Percentiles rank a stretch among this genome's conserved stretches.
These are phyloP conservation scores for Podotricha telesiphe DNA, from an alignment of 2,888 invertebrate genomes.

Conservation along the genomic window DNA sequence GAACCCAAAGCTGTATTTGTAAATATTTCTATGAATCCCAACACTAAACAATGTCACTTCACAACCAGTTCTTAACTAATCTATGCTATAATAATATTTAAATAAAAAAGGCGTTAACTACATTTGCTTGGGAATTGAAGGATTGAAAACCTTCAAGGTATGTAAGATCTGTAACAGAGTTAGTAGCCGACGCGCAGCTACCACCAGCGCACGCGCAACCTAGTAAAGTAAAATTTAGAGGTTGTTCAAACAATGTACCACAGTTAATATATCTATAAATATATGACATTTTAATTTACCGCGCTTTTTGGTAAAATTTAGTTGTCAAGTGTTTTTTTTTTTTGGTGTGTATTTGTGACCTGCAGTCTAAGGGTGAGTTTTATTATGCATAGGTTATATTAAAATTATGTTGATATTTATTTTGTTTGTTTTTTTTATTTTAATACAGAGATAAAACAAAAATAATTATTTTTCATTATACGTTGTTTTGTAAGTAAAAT, in stretches of 20 bases:
- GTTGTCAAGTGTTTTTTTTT: slow-evolving; percentile 50
- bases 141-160: slow-evolving; percentile 69
- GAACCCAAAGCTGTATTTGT: too few species aligned
- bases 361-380: slow-evolving; percentile 56
- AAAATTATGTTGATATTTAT: background rate
- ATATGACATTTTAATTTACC: slow-evolving; percentile 59
- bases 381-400: slow-evolving; percentile 3
- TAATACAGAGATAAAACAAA: too few species aligned
- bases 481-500: too few species aligned
- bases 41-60: too few species aligned
- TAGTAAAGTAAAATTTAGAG: slow-evolving; percentile 65
- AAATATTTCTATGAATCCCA: too few species aligned
- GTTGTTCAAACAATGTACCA: slow-evolving; percentile 54
- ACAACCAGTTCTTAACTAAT: too few species aligned
- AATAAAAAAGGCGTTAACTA: background rate
- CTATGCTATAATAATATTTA: too few species aligned
- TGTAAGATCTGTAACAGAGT: slow-evolving; percentile 52
- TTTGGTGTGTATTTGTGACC: slow-evolving; percentile 50
- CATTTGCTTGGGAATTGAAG: slow-evolving; percentile 51
- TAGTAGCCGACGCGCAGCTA: slow-evolving; percentile 67
- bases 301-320: slow-evolving; percentile 60
- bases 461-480: too few species aligned
- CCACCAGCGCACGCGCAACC: slow-evolving; percentile 75
- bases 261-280: slow-evolving; percentile 47
- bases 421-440: too few species aligned